Evolutionary conservation across 1,140 invertebrate genomes (phyloP).

Genomic region (Trypoxylus dichotomus): DNA sequence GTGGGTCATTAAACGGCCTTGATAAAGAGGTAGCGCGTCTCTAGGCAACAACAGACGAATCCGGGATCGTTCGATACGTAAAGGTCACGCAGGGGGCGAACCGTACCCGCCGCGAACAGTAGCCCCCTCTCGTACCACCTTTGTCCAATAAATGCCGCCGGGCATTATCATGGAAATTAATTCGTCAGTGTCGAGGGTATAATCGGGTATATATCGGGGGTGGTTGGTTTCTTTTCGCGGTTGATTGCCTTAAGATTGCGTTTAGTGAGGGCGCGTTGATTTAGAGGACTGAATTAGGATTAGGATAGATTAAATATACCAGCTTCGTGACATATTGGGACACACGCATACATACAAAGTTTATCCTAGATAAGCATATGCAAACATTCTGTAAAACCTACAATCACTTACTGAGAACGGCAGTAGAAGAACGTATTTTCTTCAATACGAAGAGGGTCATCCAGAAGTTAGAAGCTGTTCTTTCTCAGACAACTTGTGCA

Average conservation of each 20-base stretch:
- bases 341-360: no score
- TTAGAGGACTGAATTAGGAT: no score
- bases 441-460: no score
- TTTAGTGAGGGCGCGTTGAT: no score
- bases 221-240: background rate
- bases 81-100: slow-evolving; percentile 26
- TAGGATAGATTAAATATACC: no score
- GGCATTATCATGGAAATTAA: slow-evolving; percentile 14
- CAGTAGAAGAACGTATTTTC: no score
- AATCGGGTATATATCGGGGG: background rate
- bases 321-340: no score
- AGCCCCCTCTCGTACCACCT: slow-evolving; percentile 3
- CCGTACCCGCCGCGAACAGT: background rate
- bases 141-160: slow-evolving; percentile 6
- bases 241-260: background rate
- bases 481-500: no score
- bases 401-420: no score
- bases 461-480: no score
- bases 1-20: slow-evolving; percentile 26
- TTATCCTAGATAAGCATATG: no score
- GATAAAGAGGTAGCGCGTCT: slow-evolving; percentile 27
- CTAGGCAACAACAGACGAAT: slow-evolving; percentile 23
- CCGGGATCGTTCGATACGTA: slow-evolving; percentile 20
- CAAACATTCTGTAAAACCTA: no score
- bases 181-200: background rate